Evolutionary conservation across 1,140 invertebrate species (phyloP), one percentile per base, ranked within the genome.

Genomic region (Drosophila ohnishii): DNA sequence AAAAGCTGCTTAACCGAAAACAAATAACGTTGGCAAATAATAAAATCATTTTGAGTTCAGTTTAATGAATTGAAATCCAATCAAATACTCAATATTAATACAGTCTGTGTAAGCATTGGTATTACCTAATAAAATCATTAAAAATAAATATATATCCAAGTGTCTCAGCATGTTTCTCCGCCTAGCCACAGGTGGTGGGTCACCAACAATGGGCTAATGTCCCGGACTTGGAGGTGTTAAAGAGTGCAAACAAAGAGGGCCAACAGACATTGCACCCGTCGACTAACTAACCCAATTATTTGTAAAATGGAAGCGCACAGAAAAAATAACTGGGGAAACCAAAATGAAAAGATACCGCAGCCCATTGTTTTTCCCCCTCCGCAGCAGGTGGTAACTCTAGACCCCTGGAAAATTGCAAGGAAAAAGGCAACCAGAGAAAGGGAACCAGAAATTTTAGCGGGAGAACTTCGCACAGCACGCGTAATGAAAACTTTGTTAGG

Each of bases 261-360:
- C 39, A 61, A 22, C 67, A 70, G 67, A 58, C 67, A 71, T 48
- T 58, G 67, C 69, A 71, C 42, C 69, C 69, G 37, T 40, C 34
- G 64, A 76, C 83, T 87, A 88, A 87, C 83, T 86, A 86, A 86
- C 75, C 83, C 86, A 88, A 86, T 86, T 86, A 86, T 77, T 88
- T 83, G 71, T 69, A 70, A 79, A 86, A 83, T 67, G 60, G 56
- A 65, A 58, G 57, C 53, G 59, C 30, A 59, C 28, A 48, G 35
- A 39, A 58, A 53, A 57, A 16, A 56, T 50, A 57, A 64, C 22
- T 28, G 50, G 40, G 35, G 30, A 65, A 30, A 50, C 37, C 77
- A 35, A 70, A 75, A 57, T 61, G 66, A 62, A 66, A 71, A 66
- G 65, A 76, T 67, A 78, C 82, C 82, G 59, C 78, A 67, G 69